Percentiles rank a stretch among this genome's conserved stretches.
These are phyloP conservation scores for Phalacrocorax aristotelis DNA, from an alignment of 2,113 vertebrate genomes.

Conservation along the genomic window DNA sequence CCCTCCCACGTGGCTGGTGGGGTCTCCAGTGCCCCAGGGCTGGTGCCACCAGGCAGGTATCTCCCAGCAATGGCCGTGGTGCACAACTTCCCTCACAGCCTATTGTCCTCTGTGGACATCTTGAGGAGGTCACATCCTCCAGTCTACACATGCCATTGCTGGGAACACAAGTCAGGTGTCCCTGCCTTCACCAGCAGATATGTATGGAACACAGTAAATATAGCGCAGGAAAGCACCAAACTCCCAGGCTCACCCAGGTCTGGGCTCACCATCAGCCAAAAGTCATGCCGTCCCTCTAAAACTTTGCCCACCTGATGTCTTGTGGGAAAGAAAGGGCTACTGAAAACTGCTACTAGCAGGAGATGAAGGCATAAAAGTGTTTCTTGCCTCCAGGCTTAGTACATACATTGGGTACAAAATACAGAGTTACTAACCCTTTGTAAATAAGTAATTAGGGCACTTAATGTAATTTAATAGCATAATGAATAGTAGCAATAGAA, in stretches of 20 bases:
- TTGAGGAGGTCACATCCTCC: neutral
- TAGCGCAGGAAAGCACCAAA: neutral
- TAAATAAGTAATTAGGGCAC: constrained; percentile 67
- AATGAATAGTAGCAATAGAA: constrained; percentile 55
- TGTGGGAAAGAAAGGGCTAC: neutral
- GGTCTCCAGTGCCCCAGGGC: neutral
- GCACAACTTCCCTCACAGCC: neutral
- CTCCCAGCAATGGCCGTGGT: neutral
- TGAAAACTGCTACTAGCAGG: neutral
- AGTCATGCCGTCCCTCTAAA: neutral
- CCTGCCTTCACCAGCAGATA: neutral
- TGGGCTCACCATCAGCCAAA: neutral
- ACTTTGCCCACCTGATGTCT: neutral
- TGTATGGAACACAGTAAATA: accelerated
- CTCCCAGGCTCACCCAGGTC: accelerated
- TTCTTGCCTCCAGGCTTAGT: neutral
- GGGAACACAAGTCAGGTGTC: neutral
- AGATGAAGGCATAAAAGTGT: neutral
- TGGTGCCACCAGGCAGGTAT: neutral
- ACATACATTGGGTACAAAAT: neutral
- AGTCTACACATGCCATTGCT: neutral
- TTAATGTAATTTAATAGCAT: constrained; percentile 54
- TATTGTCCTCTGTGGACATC: neutral
- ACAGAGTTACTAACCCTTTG: constrained; percentile 36
- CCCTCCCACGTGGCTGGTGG: neutral